Evolutionary conservation across 2,888 invertebrate species (phyloP), one percentile per base, ranked within the genome.

Genomic region (Aradus depressus): DNA sequence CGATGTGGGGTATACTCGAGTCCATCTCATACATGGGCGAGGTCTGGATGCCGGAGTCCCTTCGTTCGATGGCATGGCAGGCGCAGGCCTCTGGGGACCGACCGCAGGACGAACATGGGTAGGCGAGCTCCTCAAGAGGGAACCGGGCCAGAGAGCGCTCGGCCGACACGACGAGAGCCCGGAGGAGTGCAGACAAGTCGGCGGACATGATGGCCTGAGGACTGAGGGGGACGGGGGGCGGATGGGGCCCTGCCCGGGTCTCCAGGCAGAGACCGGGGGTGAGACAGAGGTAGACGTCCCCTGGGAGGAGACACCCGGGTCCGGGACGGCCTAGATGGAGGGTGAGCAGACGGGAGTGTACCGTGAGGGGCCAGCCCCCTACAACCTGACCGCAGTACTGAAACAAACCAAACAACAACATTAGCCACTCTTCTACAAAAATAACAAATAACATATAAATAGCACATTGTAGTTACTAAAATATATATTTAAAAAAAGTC

Each of bases 1-100:
- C 81, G 61, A 81, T 81, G 66, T 81, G 81, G 55, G 81, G 81
- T 67, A 81, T 80, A 38, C 75, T 73, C 25, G 77, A 77, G 47
- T 76, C 80, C 61, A 79, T 70, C 65, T 79, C 80, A 65, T 79
- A 80, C 67, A 77, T 75, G 56, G 76, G 70, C 65, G 70, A 70
- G 56, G 72, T 70, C 61, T 72, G 70, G 52, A 71, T 71, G 32
- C 68, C 67, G 19, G 67, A 65, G 61, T 71, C 71, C 56, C 66
- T 68, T 57, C 64, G 67, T 44, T 66, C 63, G 23, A 69, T 66
- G 38, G 59, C 49, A 60, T 59, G 55, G 67, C 67, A 42, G 64
- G 62, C 26, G 8, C 53, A 34, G 59, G 69, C 68, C 60, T 67
- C 68, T 57, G 70, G 70, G 44, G 66, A 63, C 45, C 66, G 64